Percentiles rank a stretch among this genome's conserved stretches.
phyloP scores from a whole-genome alignment of 2,797 vertebrate genomes.

The Ctenochaetus hawaiiensis region DNA sequence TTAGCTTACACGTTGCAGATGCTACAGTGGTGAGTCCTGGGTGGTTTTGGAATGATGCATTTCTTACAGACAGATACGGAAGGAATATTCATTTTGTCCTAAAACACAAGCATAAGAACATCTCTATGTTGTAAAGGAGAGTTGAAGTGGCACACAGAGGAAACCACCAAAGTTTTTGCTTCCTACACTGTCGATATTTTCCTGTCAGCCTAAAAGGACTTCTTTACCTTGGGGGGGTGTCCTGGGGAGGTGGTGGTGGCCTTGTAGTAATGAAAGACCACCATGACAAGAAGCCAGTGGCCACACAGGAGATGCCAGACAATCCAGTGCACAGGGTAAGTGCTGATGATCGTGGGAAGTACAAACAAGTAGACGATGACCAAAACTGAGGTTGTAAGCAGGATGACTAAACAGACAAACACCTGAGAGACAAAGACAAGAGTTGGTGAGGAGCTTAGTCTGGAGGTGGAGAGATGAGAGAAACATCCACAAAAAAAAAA shows the following conservation, averaged over 20 bases:
- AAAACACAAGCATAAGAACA: not conserved
- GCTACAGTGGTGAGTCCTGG: constrained; percentile 97
- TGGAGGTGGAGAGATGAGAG: rapidly evolving
- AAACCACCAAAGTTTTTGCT: no score
- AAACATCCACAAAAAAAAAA: not conserved
- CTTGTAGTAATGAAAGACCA: constrained; percentile 98
- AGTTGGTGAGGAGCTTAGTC: not conserved
- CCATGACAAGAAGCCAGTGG: constrained; percentile 97
- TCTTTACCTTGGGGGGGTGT: constrained; percentile 90
- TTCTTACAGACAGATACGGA: constrained; percentile 96
- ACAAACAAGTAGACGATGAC: constrained; percentile 93
- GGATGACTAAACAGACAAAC: constrained; percentile 92
- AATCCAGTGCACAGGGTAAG: constrained; percentile 89
- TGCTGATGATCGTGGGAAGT: constrained; percentile 91
- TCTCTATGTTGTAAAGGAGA: not conserved
- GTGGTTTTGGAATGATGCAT: constrained; percentile 94
- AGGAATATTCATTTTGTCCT: constrained; percentile 89
- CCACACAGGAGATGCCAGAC: constrained; percentile 93
- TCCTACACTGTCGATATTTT: not conserved
- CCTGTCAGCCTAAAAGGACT: not conserved
- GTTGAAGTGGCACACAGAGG: no score
- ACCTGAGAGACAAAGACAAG: constrained; percentile 80
- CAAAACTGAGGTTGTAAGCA: constrained; percentile 92
- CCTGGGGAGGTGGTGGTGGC: constrained; percentile 93
- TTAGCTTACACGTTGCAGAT: constrained; percentile 92